Percentiles rank a stretch among this genome's conserved stretches.
Evolutionary conservation across 2,888 invertebrate species (phyloP).

Genomic region (Andrena camellia): DNA sequence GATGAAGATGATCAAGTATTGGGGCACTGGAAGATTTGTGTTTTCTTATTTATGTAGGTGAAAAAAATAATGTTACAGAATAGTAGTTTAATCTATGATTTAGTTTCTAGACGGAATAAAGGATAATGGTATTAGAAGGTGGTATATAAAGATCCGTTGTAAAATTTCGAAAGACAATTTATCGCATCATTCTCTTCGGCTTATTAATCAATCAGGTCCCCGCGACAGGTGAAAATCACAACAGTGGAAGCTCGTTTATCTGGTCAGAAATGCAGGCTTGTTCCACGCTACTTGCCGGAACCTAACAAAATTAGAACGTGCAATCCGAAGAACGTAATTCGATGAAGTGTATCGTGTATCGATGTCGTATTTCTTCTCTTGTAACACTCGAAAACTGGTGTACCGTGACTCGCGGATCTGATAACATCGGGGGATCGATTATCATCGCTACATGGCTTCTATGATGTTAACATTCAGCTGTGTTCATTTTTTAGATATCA

Average conservation of each 20-base stretch:
- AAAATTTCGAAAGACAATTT: constrained; percentile 1
- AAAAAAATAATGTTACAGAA: too few relatives aligned
- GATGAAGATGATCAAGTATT: too few relatives aligned
- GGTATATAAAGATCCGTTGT: background rate
- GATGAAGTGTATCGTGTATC: constrained; percentile 62
- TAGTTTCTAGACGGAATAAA: too few relatives aligned
- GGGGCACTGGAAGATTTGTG: too few relatives aligned
- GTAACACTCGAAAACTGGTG: constrained; percentile 51
- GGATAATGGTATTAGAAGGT: too few relatives aligned
- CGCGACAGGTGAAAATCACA: constrained; percentile 29
- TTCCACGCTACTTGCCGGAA: constrained; percentile 15
- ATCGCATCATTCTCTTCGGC: background rate
- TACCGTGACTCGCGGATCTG: constrained; percentile 37
- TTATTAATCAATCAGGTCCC: constrained; percentile 15
- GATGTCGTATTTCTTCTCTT: constrained; percentile 49
- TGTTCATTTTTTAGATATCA: background rate
- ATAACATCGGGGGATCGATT: constrained; percentile 44
- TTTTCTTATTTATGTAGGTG: too few relatives aligned
- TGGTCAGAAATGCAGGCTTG: background rate
- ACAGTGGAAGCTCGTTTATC: constrained; percentile 18
- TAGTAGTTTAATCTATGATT: too few relatives aligned
- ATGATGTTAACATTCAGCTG: background rate
- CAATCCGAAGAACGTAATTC: constrained; percentile 47
- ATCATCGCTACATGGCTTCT: constrained; percentile 14
- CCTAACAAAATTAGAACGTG: constrained; percentile 36